Evolutionary conservation across 2,797 vertebrate species (phyloP).

Genomic region (Myotis myotis): DNA sequence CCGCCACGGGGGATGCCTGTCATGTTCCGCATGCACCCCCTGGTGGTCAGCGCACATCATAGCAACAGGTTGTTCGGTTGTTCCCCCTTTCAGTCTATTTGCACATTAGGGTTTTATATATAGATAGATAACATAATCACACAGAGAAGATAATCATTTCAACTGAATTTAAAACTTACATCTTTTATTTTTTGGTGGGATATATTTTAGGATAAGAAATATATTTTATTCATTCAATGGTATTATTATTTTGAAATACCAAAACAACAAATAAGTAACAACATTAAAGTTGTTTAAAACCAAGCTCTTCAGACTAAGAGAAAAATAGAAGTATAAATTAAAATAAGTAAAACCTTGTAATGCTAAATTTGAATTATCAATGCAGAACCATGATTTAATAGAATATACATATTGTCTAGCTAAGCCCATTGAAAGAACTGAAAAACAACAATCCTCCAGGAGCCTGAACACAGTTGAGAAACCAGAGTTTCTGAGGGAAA

Average conservation of each 20-base stretch:
- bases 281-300: not conserved
- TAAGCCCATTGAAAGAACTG: not conserved
- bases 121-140: not conserved
- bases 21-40: too few species aligned
- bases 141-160: not conserved
- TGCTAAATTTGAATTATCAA: slow-evolving; percentile 23
- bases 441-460: not conserved
- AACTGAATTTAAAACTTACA: slow-evolving; percentile 18
- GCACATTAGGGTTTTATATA: too few species aligned
- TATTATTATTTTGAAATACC: not conserved
- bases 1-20: too few species aligned
- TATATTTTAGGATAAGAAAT: not conserved
- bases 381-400: not conserved
- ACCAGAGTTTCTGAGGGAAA: not conserved
- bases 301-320: not conserved
- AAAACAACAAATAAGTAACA: not conserved
- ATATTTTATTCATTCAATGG: slow-evolving; percentile 8
- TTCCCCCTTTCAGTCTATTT: too few species aligned
- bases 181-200: not conserved
- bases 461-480: not conserved
- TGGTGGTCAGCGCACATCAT: too few species aligned
- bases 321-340: slow-evolving; percentile 23
- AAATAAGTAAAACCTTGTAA: not conserved
- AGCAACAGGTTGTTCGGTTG: too few species aligned
- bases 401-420: not conserved